Percentiles rank a stretch among this genome's conserved stretches.
phyloP scores from a whole-genome alignment of 2,888 invertebrate species.

The Hypercompe scribonia region DNA sequence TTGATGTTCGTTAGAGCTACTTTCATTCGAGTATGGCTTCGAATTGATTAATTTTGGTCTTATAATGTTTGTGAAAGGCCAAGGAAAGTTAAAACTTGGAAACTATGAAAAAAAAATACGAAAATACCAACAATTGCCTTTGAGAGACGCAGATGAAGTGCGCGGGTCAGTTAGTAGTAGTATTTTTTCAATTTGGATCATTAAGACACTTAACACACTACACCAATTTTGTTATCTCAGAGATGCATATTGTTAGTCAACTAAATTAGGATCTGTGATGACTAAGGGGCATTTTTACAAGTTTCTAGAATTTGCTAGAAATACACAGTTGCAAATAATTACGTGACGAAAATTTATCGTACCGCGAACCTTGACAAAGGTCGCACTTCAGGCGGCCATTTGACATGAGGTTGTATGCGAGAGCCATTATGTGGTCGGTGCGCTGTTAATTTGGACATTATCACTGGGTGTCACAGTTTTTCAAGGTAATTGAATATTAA shows the following conservation, averaged over 20 bases:
- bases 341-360: constrained; percentile 69
- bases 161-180: too few relatives aligned
- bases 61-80: too few relatives aligned
- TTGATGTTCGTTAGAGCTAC: too few relatives aligned
- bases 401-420: constrained; percentile 38
- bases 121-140: too few relatives aligned
- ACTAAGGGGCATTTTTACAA: background rate
- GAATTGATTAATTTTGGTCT: too few relatives aligned
- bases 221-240: background rate
- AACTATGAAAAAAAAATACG: too few relatives aligned
- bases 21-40: too few relatives aligned
- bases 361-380: constrained; percentile 61
- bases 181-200: too few relatives aligned
- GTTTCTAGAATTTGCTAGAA: too few relatives aligned
- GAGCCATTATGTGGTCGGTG: constrained; percentile 22
- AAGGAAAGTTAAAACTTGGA: too few relatives aligned
- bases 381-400: constrained; percentile 38
- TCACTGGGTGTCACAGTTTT: background rate
- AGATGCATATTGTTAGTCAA: background rate
- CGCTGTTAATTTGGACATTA: constrained; percentile 4
- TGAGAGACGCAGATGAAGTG: too few relatives aligned
- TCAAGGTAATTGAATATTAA: background rate
- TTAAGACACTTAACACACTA: too few relatives aligned
- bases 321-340: constrained; percentile 56
- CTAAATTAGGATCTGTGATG: background rate